A percentile compares a stretch with the other conserved stretches of the same genome.
These are phyloP conservation scores for Rhadina sibilatrix DNA, from an alignment of 2,113 vertebrate species.

Conservation along the genomic window DNA sequence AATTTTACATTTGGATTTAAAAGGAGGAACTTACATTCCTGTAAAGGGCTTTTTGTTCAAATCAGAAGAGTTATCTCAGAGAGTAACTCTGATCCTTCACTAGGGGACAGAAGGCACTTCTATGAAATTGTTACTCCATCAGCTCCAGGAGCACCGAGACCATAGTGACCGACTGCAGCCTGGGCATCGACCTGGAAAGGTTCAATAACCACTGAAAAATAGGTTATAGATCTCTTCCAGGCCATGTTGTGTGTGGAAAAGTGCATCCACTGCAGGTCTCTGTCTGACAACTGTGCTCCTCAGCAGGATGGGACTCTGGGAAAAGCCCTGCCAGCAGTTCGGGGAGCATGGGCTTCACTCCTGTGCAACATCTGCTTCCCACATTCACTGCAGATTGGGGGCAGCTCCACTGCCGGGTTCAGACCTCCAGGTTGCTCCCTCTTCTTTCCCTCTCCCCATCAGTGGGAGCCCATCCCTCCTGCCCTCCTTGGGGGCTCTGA, in stretches of 20 bases:
- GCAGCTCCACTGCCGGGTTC: rapidly evolving
- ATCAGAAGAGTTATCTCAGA: not conserved
- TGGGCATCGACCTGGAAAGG: not conserved
- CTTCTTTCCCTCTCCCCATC: not conserved
- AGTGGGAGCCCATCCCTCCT: rapidly evolving
- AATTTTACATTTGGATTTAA: not conserved
- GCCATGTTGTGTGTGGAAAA: not conserved
- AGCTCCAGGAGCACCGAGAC: not conserved
- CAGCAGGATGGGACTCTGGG: rapidly evolving
- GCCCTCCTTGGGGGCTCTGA: not conserved
- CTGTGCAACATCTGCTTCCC: rapidly evolving
- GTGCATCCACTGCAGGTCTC: not conserved
- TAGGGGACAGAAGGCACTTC: not conserved
- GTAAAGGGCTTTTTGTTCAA: not conserved
- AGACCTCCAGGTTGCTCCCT: not conserved
- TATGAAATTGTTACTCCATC: not conserved
- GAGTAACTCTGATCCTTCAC: not conserved
- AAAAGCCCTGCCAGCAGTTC: not conserved
- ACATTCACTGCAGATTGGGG: rapidly evolving
- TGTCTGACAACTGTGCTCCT: rapidly evolving
- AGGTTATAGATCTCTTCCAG: not conserved
- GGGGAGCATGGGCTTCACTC: rapidly evolving
- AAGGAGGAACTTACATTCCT: not conserved
- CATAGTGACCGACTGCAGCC: not conserved
- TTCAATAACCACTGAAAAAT: not conserved